Base-by-base conservation (phyloP, 2,797 vertebrate genomes). In the Podarcis lilfordi region DNA sequence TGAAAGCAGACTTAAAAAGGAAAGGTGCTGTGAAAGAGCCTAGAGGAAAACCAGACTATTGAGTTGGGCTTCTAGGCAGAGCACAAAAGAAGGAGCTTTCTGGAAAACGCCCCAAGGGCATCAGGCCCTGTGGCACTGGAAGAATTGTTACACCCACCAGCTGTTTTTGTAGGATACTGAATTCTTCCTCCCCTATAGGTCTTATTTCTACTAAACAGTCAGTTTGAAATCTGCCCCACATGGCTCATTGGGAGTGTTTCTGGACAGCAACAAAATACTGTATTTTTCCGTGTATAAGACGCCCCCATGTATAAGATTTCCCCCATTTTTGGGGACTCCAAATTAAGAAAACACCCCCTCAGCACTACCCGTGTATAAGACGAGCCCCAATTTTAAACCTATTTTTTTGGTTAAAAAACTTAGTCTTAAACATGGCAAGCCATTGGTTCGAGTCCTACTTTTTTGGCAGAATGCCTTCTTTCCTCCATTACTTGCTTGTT, bases 1-100 rank as follows among this genome's bases (percentile, higher is more conserved):
- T 66, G 83, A 75, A 93, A 81, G 27, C 8, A 86, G 50, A 10
- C 76, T 93, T 94, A 74, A 91, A 94, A 93, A 93, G 86, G 86
- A 71, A 89, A 78, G 64, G 78, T 66, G 79, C 3, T 75, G 8
- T 50, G 89, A 23, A 43, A 45, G 69, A 88, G 74, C 66, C 43
- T 45, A 85, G 45, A 77, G 68, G 78, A 81, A 72, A 29, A 1
- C 21, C 8, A 80, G 78, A 74, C 90, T 32, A 74, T 55, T 37
- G 69, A 17, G 5, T 69, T 93, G 75, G 55, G 23, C 17, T 64
- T 90, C 68, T 78, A 88, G 45, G 37, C 55, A 80, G 21, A 85
- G n/a, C 40, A 66, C n/a, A 66, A 32, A 86, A 89, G 29, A n/a
- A 71, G 45, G 59, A 89, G 80, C 66, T n/a, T 79, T 17, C 82